Base-by-base conservation (phyloP, 2,888 invertebrate genomes). In the Hypsopygia costalis region DNA sequence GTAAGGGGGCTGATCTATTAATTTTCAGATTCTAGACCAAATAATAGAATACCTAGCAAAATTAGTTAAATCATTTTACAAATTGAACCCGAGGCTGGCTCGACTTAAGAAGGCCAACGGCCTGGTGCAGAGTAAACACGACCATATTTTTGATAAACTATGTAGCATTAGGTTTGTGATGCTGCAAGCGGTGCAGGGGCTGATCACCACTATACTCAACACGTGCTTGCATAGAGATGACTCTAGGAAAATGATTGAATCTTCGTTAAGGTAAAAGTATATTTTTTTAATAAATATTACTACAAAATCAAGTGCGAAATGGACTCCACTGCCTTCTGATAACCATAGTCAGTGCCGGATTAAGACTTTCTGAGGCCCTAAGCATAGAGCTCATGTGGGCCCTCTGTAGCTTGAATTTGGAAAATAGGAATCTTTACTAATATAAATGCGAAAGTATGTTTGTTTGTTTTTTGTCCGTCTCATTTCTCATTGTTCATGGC, bases 11-110 rank as follows among this genome's bases (percentile, higher is more conserved):
- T n/a, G n/a, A n/a, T n/a, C n/a, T n/a, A n/a, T n/a, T n/a, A n/a
- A n/a, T n/a, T n/a, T n/a, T n/a, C 64, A 92, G 92, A 89, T 91
- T 65, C 68, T 92, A 66, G 90, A 91, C 73, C 86, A 89, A 73
- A 83, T 91, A 55, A 82, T 89, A 67, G 85, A 83, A 45, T 89
- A 89, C 51, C 75, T 91, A 64, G 77, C 88, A 34, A 87, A 83
- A 52, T 58, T 91, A 65, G 89, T 89, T 10, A 83, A 86, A 50
- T 85, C 86, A 16, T 91, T 90, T 60, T 89, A 83, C 53, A 86
- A 81, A 61, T 66, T 89, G 41, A 90, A 90, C 58, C 83, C 88
- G 1, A 89, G 89, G 49, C 62, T 91, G 39, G 82, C 75, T 5
- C 67, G 81, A 46, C 67, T 89, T 58, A 85, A 81, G 56, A 81